A percentile compares a stretch with the other conserved stretches of the same genome.
These are phyloP conservation scores for Fulica atra DNA, from an alignment of 2,113 vertebrate species.

Conservation along the genomic window DNA sequence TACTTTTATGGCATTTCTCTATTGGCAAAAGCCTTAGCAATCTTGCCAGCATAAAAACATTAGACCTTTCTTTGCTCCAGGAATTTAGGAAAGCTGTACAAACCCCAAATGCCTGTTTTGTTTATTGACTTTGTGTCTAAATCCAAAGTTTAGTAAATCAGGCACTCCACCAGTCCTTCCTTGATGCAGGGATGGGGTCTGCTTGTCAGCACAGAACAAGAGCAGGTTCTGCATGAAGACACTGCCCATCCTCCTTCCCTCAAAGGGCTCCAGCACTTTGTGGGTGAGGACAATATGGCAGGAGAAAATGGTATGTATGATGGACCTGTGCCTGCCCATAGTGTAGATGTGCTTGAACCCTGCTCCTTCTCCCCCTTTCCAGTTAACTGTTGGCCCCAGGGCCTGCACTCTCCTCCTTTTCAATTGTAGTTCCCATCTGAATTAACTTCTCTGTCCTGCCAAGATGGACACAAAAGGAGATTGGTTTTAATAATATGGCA, in stretches of 20 bases:
- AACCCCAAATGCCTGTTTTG: background rate
- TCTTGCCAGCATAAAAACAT: background rate
- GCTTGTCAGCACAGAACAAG: background rate
- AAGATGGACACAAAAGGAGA: background rate
- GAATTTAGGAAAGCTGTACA: background rate
- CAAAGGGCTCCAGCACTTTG: background rate
- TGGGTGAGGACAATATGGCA: background rate
- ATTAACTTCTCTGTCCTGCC: background rate
- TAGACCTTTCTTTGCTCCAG: background rate
- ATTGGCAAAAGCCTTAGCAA: background rate
- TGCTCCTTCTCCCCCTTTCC: background rate
- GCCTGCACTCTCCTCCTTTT: background rate
- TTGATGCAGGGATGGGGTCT: background rate
- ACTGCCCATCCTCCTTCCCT: background rate
- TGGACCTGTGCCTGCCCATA: background rate
- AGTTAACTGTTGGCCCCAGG: background rate
- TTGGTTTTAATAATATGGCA: background rate
- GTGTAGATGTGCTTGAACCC: background rate
- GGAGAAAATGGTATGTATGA: background rate
- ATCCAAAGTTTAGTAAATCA: background rate
- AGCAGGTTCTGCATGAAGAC: background rate
- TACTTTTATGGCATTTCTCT: background rate
- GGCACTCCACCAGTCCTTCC: background rate
- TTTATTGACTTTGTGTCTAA: background rate
- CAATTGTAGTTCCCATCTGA: background rate